These are phyloP conservation scores for Papilio helenus DNA, from an alignment of 1,140 invertebrate species.

Conservation along the genomic window DNA sequence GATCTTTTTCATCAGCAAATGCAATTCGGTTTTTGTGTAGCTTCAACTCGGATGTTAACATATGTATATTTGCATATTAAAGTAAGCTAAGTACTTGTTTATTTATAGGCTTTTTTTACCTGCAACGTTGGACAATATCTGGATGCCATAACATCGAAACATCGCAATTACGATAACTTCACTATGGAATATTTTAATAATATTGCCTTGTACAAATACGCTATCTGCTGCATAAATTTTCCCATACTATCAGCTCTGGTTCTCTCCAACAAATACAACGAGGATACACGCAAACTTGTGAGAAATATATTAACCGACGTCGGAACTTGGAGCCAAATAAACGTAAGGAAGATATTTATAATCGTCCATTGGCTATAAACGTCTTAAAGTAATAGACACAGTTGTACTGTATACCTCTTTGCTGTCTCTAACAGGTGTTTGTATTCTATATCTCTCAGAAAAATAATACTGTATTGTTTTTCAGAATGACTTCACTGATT, in stretches of 20 bases:
- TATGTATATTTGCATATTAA: too few species aligned
- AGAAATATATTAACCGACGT: slow-evolving; percentile 92
- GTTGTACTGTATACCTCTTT: too few species aligned
- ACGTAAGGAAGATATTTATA: slow-evolving; percentile 79
- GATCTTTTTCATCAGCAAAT: too few species aligned
- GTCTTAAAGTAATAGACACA: too few species aligned
- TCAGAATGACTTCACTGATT: slow-evolving; percentile 97
- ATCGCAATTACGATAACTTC: slow-evolving; percentile 78
- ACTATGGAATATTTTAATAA: slow-evolving; percentile 89
- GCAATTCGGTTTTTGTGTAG: too few species aligned
- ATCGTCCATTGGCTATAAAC: too few species aligned
- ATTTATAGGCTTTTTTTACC: slow-evolving; percentile 82
- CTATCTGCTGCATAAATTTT: slow-evolving; percentile 94
- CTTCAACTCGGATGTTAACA: too few species aligned
- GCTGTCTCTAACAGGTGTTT: too few species aligned
- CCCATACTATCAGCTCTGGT: slow-evolving; percentile 93
- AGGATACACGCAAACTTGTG: slow-evolving; percentile 86
- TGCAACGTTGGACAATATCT: slow-evolving; percentile 89
- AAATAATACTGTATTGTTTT: slow-evolving; percentile 55
- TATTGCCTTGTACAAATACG: slow-evolving; percentile 96
- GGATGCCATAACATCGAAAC: slow-evolving; percentile 85
- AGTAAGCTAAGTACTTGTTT: neutral
- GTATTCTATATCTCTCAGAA: too few species aligned
- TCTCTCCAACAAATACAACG: slow-evolving; percentile 86
- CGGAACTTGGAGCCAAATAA: slow-evolving; percentile 95